Conservation (phyloP, 1,140 invertebrate genomes). For the Anastrepha obliqua region DNA sequence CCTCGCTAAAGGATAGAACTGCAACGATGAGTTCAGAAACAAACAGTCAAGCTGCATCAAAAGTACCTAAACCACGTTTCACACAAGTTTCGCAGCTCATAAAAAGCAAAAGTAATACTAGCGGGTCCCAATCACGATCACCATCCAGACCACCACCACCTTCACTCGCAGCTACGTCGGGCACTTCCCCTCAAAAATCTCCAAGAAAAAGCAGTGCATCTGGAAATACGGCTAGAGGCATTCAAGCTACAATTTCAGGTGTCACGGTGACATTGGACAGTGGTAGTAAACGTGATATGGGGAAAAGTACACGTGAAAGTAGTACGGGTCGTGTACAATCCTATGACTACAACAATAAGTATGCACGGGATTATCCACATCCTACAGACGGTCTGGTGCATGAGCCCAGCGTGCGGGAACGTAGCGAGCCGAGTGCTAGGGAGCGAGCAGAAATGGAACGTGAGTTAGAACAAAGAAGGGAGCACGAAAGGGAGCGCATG, state of each 20-base stretch:
- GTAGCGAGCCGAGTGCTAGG: conserved; percentile 63
- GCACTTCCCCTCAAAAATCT: conserved; percentile 47
- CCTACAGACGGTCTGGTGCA: conserved; percentile 45
- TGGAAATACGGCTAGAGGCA: neutral
- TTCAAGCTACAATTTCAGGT: neutral
- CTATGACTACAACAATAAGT: conserved; percentile 71
- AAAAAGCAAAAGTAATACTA: conserved; percentile 15
- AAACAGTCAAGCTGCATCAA: neutral
- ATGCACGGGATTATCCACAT: conserved; percentile 62
- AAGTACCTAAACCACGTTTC: conserved; percentile 59
- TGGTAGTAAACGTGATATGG: neutral
- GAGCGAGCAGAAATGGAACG: conserved; percentile 66
- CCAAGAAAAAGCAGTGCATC: conserved; percentile 53
- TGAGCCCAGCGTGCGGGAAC: conserved; percentile 12
- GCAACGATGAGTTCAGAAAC: neutral
- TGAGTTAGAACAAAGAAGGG: conserved; percentile 59
- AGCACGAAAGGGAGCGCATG: conserved; percentile 62
- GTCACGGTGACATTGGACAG: neutral
- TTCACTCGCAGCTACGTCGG: conserved; percentile 1
- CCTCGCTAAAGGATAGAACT: neutral
- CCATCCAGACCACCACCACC: neutral
- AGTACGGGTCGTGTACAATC: conserved; percentile 62
- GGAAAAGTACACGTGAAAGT: neutral
- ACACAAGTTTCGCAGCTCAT: conserved; percentile 67
- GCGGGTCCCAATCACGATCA: neutral